Evolutionary conservation across 2,113 vertebrate species (phyloP).

Genomic region (Monarcha castaneiventris): DNA sequence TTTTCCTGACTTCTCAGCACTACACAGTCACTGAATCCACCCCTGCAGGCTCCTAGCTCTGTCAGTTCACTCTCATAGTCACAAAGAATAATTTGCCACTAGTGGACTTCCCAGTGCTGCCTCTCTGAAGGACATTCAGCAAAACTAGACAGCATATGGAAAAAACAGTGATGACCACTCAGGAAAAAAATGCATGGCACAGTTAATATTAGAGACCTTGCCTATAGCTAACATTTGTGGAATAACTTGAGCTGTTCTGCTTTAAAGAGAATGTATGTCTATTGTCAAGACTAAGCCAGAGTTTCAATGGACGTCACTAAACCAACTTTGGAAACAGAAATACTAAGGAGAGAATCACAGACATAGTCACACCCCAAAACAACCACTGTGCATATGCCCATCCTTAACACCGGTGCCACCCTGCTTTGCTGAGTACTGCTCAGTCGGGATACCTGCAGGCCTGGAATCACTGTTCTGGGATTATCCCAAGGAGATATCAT

Average conservation of each 20-base stretch:
- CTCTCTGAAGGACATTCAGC: background rate
- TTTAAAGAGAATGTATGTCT: background rate
- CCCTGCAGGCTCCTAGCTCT: background rate
- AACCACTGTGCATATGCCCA: background rate
- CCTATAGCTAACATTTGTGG: background rate
- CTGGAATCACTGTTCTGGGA: background rate
- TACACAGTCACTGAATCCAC: background rate
- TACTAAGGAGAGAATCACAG: background rate
- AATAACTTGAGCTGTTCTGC: background rate
- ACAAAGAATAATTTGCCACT: background rate
- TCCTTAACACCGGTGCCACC: background rate
- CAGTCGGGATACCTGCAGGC: background rate
- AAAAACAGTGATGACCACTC: background rate
- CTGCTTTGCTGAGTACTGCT: background rate
- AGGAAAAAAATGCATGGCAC: background rate
- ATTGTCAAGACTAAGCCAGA: background rate
- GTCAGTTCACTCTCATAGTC: background rate
- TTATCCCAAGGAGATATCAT: background rate
- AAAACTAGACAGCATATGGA: background rate
- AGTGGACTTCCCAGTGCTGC: background rate
- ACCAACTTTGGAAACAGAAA: background rate
- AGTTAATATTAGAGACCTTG: background rate
- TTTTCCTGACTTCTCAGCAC: background rate
- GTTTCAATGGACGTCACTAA: background rate
- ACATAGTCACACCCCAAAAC: background rate